Evolutionary conservation across 2,888 invertebrate genomes (phyloP).

Genomic region (Caenorhabditis japonica): DNA sequence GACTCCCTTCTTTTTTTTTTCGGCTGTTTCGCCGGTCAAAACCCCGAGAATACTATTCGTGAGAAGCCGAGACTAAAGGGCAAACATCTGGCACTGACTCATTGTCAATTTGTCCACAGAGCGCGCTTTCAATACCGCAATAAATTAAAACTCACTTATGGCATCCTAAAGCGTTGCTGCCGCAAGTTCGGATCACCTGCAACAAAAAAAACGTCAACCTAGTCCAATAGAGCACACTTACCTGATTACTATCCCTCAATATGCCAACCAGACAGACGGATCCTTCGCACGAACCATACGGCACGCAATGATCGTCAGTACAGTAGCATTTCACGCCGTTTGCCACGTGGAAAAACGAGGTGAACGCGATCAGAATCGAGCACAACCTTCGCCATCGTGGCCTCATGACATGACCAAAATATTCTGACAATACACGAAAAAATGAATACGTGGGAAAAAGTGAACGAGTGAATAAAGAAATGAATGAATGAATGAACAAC

Average conservation of each 20-base stretch:
- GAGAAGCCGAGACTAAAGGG: slow-evolving; percentile 7
- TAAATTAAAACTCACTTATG: slow-evolving; percentile 60
- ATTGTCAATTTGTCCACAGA: too few species aligned
- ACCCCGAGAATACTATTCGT: slow-evolving; percentile 10
- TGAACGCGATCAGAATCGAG: too few species aligned
- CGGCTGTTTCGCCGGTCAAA: too few species aligned
- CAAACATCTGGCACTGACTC: too few species aligned
- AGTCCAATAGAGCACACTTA: neutral
- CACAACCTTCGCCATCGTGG: slow-evolving; percentile 41
- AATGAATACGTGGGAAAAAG: too few species aligned
- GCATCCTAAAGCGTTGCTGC: slow-evolving; percentile 62
- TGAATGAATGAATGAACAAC: slow-evolving; percentile 11
- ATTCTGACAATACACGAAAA: neutral
- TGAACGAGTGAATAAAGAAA: too few species aligned
- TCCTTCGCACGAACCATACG: slow-evolving; percentile 76
- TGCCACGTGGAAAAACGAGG: slow-evolving; percentile 17
- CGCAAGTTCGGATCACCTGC: slow-evolving; percentile 64
- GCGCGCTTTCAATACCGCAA: too few species aligned
- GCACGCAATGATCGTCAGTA: slow-evolving; percentile 74
- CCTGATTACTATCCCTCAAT: slow-evolving; percentile 63
- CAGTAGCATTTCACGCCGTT: slow-evolving; percentile 62
- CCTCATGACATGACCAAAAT: slow-evolving; percentile 34
- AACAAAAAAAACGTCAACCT: neutral
- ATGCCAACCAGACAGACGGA: slow-evolving; percentile 74
- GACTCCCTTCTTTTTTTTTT: too few species aligned